phyloP scores from a whole-genome alignment of 2,113 vertebrate genomes.

The Polypterus senegalus region DNA sequence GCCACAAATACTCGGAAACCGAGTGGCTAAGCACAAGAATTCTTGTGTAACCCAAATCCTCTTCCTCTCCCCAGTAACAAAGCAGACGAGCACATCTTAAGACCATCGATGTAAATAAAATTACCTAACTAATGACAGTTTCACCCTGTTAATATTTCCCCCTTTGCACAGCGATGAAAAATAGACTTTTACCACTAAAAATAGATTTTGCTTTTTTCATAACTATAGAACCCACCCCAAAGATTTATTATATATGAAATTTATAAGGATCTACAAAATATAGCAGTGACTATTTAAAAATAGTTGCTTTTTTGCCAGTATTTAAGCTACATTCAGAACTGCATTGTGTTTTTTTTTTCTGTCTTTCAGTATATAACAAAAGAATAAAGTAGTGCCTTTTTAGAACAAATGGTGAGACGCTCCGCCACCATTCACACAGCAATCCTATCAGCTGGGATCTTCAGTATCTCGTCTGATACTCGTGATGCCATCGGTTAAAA shows the following conservation, averaged over 20 bases:
- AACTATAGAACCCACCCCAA: slow-evolving; percentile 70
- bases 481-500: slow-evolving; percentile 95
- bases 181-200: slow-evolving; percentile 97
- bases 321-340: slow-evolving; percentile 73
- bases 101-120: slow-evolving; percentile 29
- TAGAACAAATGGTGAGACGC: slow-evolving; percentile 21
- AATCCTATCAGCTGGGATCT: slow-evolving; percentile 1
- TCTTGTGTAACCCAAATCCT: too few species aligned
- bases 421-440: slow-evolving; percentile 4
- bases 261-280: slow-evolving; percentile 91
- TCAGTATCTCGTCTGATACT: slow-evolving; percentile 95
- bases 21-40: slow-evolving; percentile 17
- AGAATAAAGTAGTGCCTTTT: slow-evolving; percentile 29
- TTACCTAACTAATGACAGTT: slow-evolving; percentile 26
- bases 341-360: slow-evolving; percentile 28
- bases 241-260: slow-evolving; percentile 46
- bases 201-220: slow-evolving; percentile 60
- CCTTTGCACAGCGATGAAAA: slow-evolving; percentile 67
- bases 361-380: too few species aligned
- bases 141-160: slow-evolving; percentile 32
- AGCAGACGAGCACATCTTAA: slow-evolving; percentile 37
- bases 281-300: slow-evolving; percentile 94
- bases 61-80: slow-evolving; percentile 7
- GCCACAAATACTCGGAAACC: slow-evolving; percentile 22
- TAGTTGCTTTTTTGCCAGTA: slow-evolving; percentile 66